These are phyloP conservation scores for Cebidichthys violaceus DNA, from an alignment of 2,113 vertebrate genomes.

Conservation along the genomic window DNA sequence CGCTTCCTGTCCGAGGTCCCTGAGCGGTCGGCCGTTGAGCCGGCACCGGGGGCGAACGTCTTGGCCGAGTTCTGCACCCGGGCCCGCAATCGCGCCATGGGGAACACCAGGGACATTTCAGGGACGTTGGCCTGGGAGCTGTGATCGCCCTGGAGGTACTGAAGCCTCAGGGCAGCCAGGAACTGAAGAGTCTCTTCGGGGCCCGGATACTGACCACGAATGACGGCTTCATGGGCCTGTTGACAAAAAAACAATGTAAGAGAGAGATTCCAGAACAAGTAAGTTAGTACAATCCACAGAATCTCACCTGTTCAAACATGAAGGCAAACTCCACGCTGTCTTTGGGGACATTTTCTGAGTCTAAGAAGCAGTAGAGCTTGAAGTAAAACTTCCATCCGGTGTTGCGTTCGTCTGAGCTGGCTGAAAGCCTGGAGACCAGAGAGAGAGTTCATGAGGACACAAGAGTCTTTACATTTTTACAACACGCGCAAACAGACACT, in stretches of 20 bases:
- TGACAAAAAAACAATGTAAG: not conserved
- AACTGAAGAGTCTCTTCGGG: constrained; percentile 96
- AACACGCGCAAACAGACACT: not conserved
- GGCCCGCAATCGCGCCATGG: constrained; percentile 88
- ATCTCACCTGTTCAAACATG: constrained; percentile 97
- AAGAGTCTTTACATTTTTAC: too few species aligned
- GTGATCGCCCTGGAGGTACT: constrained; percentile 91
- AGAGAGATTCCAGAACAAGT: not conserved
- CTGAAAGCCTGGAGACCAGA: constrained; percentile 82
- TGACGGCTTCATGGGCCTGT: constrained; percentile 95
- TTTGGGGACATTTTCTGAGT: constrained; percentile 91
- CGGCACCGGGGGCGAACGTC: constrained; percentile 78
- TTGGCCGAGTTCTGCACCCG: constrained; percentile 93
- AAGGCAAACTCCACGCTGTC: constrained; percentile 98
- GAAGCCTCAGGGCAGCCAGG: constrained; percentile 92
- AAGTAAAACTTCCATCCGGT: constrained; percentile 95
- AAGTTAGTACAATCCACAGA: not conserved
- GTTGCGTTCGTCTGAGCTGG: constrained; percentile 82
- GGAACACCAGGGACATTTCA: constrained; percentile 91
- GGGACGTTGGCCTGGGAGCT: constrained; percentile 77
- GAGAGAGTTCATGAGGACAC: too few species aligned
- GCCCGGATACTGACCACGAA: constrained; percentile 94
- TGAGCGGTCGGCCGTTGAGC: constrained; percentile 56
- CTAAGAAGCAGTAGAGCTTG: constrained; percentile 98
- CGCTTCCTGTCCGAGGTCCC: constrained; percentile 87